Base-by-base conservation (phyloP, 2,888 invertebrate species). In the Anodontia alba region DNA sequence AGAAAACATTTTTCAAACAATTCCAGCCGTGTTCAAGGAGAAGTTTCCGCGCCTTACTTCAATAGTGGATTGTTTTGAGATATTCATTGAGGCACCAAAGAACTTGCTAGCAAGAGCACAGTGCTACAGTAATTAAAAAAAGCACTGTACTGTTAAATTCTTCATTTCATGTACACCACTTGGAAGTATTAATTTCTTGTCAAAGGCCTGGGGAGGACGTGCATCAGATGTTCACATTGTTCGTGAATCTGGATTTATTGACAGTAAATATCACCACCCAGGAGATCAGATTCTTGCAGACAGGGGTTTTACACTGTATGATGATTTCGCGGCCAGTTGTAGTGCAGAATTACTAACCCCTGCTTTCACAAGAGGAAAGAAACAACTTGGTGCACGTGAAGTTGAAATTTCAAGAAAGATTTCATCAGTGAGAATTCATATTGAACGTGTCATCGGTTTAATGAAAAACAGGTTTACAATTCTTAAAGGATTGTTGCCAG, bases 271-370 rank as follows among this genome's bases (percentile, higher is more conserved):
- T 15, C 86, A 86, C 72, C 42, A 67, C 3, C 87, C 80, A 46
- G 84, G 79, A 31, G 86, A 87, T 73, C 83, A 86, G 54, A 81
- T 88, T 54, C 62, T 88, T 26, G 88, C 84, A 15, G 87, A 88
- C 36, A 51, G 86, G n/a, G 83, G 81, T 5, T 88, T 88, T 62
- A 84, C 84, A 3, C 46, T 88, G 1, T 42, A 84, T n/a, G 82
- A 87, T 38, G 88, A 88, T 33, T 82, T 88, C 80, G 85, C 81
- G 0, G 71, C 70, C 20, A 20, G 15, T 3, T 83, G 81, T 78
- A 46, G 77, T 51, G 84, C 84, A 29, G 80, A 87, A 66, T 73
- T 87, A 5, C 46, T 85, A n/a, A 76, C 68, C n/a, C 84, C 83
- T 42, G 67, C 79, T 49, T 88, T 81, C 75, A 83, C 77, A n/a